Conservation (phyloP, 2,888 invertebrate genomes). For the Hydraecia micacea region DNA sequence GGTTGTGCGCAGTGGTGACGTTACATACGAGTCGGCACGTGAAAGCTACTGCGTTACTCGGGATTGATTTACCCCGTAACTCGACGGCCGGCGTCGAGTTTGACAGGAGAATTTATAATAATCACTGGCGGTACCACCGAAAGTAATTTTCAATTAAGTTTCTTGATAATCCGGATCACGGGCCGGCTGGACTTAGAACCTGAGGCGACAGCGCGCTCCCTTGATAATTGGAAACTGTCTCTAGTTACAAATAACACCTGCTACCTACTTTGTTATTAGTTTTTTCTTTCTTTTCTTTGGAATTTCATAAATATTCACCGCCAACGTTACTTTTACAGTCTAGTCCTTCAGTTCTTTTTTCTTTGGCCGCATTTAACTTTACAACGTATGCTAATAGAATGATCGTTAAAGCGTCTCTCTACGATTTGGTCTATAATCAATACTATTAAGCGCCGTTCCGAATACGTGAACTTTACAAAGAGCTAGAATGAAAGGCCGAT, state of each 20-base stretch:
- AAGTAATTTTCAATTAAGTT: constrained; percentile 89
- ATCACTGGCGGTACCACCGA: constrained; percentile 81
- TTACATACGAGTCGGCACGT: constrained; percentile 64
- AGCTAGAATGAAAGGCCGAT: constrained; percentile 83
- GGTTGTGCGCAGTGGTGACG: constrained; percentile 52
- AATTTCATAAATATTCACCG: constrained; percentile 62
- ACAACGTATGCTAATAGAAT: constrained; percentile 73
- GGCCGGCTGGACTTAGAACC: constrained; percentile 75
- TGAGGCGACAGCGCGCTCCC: constrained; percentile 79
- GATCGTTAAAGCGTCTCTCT: constrained; percentile 77
- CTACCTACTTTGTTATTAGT: constrained; percentile 66
- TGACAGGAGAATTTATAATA: constrained; percentile 85
- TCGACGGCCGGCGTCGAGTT: constrained; percentile 73
- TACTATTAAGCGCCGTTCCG: constrained; percentile 79
- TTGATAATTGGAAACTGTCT: constrained; percentile 86
- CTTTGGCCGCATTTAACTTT: constrained; percentile 63
- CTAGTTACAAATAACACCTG: constrained; percentile 81
- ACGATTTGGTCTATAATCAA: constrained; percentile 80
- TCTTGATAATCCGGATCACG: constrained; percentile 88
- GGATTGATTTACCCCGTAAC: constrained; percentile 76
- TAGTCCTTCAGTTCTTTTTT: constrained; percentile 66
- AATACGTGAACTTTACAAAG: constrained; percentile 76
- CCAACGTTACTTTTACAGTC: constrained; percentile 37
- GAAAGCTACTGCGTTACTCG: constrained; percentile 81
- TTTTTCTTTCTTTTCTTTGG: constrained; percentile 55